Evolutionary conservation across 2,113 vertebrate genomes (phyloP).

Genomic region (Crotalus tigris): DNA sequence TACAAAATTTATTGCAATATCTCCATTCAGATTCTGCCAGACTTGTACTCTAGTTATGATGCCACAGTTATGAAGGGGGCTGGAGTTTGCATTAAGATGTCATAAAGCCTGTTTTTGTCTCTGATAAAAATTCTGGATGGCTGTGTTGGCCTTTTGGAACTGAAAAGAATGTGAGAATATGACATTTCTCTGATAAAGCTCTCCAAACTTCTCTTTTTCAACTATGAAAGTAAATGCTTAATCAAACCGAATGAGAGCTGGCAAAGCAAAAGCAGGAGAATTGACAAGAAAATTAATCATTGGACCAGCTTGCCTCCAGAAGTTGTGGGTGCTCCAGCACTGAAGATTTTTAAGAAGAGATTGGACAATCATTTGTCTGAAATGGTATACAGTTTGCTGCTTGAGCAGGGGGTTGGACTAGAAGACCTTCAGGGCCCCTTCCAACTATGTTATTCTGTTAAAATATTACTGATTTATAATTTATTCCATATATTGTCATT

Average conservation of each 20-base stretch:
- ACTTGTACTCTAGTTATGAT: too few species aligned
- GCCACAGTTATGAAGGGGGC: background rate
- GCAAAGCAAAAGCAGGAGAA: background rate
- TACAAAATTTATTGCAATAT: background rate
- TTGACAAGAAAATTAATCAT: background rate
- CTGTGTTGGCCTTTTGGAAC: background rate
- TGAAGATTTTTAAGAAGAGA: background rate
- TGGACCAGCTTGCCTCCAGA: background rate
- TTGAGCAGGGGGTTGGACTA: background rate
- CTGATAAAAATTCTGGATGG: background rate
- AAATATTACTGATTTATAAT: background rate
- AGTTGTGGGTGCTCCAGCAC: background rate
- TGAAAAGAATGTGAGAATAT: background rate
- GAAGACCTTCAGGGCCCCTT: background rate
- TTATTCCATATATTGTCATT: background rate
- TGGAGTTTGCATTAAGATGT: background rate
- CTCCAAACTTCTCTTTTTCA: background rate
- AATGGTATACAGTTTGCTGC: background rate
- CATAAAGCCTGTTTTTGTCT: background rate
- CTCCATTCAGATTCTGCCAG: too few species aligned
- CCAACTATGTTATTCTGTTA: background rate
- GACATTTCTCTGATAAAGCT: background rate
- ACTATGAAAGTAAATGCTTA: background rate
- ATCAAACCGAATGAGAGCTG: background rate
- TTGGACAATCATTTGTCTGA: background rate